Evolutionary conservation across 2,113 vertebrate species (phyloP).

Genomic region (Corythaeola cristata): DNA sequence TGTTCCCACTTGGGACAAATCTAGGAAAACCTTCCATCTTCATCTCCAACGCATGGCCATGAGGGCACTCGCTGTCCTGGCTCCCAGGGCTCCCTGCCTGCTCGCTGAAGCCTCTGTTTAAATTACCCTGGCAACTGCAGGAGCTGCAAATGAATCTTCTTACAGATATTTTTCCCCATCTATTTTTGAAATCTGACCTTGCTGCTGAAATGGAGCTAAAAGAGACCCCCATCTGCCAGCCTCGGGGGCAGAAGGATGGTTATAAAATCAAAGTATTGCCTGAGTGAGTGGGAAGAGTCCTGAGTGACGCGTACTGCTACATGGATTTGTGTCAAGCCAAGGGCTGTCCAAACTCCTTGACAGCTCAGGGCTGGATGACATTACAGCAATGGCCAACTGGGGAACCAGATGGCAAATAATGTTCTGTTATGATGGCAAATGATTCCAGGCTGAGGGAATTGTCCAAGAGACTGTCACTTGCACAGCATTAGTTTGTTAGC

Average conservation of each 20-base stretch:
- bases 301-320: fast-evolving
- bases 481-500: neutral
- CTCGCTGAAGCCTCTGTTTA: neutral
- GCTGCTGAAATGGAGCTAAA: neutral
- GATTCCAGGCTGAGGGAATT: neutral
- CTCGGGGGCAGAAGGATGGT: neutral
- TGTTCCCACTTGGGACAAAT: neutral
- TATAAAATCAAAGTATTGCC: neutral
- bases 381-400: neutral
- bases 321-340: neutral
- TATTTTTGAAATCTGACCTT: slow-evolving; percentile 17
- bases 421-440: neutral
- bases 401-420: slow-evolving; percentile 22
- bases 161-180: neutral
- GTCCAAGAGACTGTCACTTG: neutral
- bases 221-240: neutral
- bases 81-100: neutral
- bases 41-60: neutral
- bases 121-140: neutral
- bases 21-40: neutral
- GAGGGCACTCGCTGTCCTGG: neutral
- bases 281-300: neutral
- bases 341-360: neutral
- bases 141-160: neutral
- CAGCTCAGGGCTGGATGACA: neutral